Conservation (phyloP, 2,113 vertebrate species). For the Myrmophylax atrothorax region DNA sequence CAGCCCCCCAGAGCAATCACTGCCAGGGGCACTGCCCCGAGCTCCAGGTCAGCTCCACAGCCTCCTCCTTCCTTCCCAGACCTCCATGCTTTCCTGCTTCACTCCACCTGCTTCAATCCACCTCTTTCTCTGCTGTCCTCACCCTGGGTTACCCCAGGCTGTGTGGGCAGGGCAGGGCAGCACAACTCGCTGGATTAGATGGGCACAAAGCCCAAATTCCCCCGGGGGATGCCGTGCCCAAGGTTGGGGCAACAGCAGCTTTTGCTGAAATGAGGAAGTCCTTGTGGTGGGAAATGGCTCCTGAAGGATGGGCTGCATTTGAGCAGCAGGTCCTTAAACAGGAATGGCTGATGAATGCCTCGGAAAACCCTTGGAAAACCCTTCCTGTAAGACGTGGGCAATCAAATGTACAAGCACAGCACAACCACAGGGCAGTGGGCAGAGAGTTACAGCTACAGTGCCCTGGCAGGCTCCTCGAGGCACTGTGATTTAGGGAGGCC, state of each 20-base stretch:
- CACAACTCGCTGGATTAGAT: background rate
- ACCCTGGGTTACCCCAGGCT: fast-evolving
- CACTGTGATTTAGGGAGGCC: background rate
- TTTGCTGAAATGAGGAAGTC: background rate
- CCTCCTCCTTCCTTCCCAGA: background rate
- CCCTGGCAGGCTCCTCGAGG: background rate
- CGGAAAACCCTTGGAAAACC: background rate
- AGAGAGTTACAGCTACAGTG: background rate
- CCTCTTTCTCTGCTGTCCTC: background rate
- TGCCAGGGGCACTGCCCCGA: background rate
- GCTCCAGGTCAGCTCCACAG: background rate
- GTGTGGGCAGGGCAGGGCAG: background rate
- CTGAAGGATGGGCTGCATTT: background rate
- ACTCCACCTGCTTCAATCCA: background rate
- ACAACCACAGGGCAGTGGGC: background rate
- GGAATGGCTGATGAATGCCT: background rate
- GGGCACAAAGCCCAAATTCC: background rate
- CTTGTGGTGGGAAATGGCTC: background rate
- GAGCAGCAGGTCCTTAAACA: background rate
- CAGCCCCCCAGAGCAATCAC: background rate
- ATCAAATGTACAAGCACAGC: background rate
- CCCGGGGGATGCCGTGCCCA: background rate
- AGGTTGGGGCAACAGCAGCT: background rate
- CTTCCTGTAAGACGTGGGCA: background rate
- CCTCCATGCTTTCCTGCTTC: background rate